A percentile compares a stretch with the other conserved stretches of the same genome.
Conservation (phyloP, 2,797 vertebrate genomes). For the Pelobates cultripes region DNA sequence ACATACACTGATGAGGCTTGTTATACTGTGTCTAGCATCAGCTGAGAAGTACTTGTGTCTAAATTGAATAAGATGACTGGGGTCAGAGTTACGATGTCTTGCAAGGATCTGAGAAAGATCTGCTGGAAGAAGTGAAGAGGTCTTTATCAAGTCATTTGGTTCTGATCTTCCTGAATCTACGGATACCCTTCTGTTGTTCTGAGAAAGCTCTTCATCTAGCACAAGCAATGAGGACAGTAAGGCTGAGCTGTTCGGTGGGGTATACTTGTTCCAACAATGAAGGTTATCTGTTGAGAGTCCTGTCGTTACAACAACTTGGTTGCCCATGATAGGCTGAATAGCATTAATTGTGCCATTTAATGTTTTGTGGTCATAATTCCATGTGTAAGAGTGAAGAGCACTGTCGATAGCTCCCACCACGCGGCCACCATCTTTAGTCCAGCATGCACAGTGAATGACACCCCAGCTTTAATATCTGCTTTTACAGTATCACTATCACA, state of each 20-base stretch:
- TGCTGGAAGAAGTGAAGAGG: constrained; percentile 68
- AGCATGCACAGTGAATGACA: constrained; percentile 88
- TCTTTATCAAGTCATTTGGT: constrained; percentile 48
- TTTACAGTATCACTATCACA: constrained; percentile 80
- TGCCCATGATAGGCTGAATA: constrained; percentile 76
- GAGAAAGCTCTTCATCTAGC: constrained; percentile 66
- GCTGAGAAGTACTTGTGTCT: constrained; percentile 71
- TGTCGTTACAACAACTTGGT: constrained; percentile 85
- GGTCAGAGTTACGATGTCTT: constrained; percentile 76
- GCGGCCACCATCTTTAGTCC: constrained; percentile 90
- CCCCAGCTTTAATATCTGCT: constrained; percentile 79
- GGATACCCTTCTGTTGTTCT: constrained; percentile 71
- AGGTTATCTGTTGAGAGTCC: constrained; percentile 91
- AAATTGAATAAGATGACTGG: constrained; percentile 82
- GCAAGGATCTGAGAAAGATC: constrained; percentile 87
- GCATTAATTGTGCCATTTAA: constrained; percentile 84
- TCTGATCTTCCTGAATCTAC: constrained; percentile 72
- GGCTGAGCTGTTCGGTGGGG: constrained; percentile 72
- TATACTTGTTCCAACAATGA: constrained; percentile 82
- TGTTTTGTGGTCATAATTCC: constrained; percentile 87
- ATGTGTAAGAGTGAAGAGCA: constrained; percentile 86
- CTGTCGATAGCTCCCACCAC: constrained; percentile 89
- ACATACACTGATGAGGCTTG: constrained; percentile 88
- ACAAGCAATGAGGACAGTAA: constrained; percentile 61
- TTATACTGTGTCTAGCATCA: constrained; percentile 86